Evolutionary conservation across 2,888 invertebrate species (phyloP).

Genomic region (Synanthedon andrenaeformis): DNA sequence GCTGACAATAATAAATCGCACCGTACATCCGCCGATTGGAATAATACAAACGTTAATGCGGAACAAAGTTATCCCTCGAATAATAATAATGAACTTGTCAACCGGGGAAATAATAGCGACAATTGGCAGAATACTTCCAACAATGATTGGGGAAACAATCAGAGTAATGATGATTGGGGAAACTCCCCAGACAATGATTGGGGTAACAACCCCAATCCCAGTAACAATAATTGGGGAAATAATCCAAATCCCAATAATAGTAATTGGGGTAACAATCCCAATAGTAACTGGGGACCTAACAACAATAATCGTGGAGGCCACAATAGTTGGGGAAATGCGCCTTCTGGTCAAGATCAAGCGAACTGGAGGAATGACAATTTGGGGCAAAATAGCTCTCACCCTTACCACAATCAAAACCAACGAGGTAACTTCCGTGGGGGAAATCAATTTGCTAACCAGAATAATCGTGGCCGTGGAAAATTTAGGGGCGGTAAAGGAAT

Average conservation of each 20-base stretch:
- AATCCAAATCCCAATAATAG: too few relatives aligned
- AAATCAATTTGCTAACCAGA: slow-evolving; percentile 3
- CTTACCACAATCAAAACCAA: slow-evolving; percentile 18
- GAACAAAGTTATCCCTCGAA: neutral
- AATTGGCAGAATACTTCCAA: neutral
- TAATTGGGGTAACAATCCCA: too few relatives aligned
- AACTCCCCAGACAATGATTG: neutral
- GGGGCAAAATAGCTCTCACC: neutral
- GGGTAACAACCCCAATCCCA: too few relatives aligned
- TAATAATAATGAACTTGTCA: neutral
- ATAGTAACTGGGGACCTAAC: too few relatives aligned
- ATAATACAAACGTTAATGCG: neutral
- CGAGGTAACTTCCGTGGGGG: slow-evolving; percentile 23
- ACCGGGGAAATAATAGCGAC: neutral
- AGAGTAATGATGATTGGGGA: slow-evolving; percentile 4
- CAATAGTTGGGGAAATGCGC: neutral
- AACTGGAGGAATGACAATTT: neutral
- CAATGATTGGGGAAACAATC: neutral
- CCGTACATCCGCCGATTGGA: neutral
- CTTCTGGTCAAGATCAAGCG: neutral
- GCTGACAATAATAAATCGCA: too few relatives aligned
- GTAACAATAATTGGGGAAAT: too few relatives aligned
- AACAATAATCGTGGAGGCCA: too few relatives aligned
- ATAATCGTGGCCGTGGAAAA: neutral
- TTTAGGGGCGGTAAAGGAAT: slow-evolving; percentile 20